Base-by-base conservation (phyloP, 1,140 invertebrate genomes). In the Diabrotica undecimpunctata region DNA sequence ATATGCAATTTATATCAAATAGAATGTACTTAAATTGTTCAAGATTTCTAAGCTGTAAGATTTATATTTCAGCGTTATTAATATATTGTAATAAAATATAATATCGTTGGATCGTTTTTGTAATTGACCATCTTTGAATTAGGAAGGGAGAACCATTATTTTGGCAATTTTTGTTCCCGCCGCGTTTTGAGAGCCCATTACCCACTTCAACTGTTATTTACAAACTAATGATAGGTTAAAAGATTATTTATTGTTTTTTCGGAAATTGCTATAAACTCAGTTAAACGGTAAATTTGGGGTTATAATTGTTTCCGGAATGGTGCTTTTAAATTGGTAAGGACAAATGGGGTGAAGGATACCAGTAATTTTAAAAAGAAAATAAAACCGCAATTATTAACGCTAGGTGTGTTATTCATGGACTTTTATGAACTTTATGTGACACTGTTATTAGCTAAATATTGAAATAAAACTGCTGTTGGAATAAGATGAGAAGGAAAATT, bases 221-320 rank as follows among this genome's bases (percentile, higher is more conserved):
- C 8, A 46, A 46, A 46, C 25, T 12, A 54, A 54, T 54, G 25
- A 54, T 35, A 54, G 25, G 53, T 54, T 54, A 7, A 12, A 35
- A 5, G 53, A 35, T 54, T 54, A 54, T 54, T 54, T 54, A 54
- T 54, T 54, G 53, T 54, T 54, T 54, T 46, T 54, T 54, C 53
- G 53, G 53, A 54, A 54, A 54, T 54, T 54, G 53, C 53, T 35
- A 12, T 54, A 54, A 54, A 54, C 8, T 9, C 53, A 35, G 53
- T 54, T 54, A 54, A 54, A 54, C 25, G 53, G 53, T 54, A 13
- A 54, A 54, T 54, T 54, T 54, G 8, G 53, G 53, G 53, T 54
- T 13, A 54, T 54, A 35, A 35, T 7, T 54, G 53, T 54, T 54
- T 54, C 53, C 53, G 53, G 12, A 10, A 13, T 8, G 53, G 53